These are phyloP conservation scores for Drosophila nigromelanica DNA, from an alignment of 1,140 invertebrate species.

Conservation along the genomic window DNA sequence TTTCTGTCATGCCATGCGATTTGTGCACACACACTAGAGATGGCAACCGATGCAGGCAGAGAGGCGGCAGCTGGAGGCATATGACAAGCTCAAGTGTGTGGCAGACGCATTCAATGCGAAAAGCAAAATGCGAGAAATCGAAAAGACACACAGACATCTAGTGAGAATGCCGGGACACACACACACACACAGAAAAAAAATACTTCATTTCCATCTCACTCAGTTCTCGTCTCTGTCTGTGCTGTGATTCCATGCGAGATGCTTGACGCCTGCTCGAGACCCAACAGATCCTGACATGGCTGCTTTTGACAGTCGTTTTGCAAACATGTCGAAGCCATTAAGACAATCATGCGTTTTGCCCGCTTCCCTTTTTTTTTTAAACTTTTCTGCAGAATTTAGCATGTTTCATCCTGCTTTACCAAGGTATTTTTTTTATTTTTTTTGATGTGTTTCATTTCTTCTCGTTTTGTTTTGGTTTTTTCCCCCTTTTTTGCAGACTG, in stretches of 20 bases:
- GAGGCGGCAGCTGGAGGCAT: constrained; percentile 31
- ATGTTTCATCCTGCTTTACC: constrained; percentile 17
- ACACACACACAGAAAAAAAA: constrained; percentile 18
- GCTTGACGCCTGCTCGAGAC: constrained; percentile 21
- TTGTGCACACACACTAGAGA: constrained; percentile 41
- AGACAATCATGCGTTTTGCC: constrained; percentile 76
- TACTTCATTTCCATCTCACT: constrained; percentile 18
- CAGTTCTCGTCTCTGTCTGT: background rate
- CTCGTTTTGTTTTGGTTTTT: constrained; percentile 26
- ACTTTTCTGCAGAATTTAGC: constrained; percentile 14
- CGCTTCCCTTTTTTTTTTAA: constrained; percentile 10
- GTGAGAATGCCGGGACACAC: too few species aligned
- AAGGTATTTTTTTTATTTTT: constrained; percentile 23
- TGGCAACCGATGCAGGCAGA: constrained; percentile 13
- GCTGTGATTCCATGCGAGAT: constrained; percentile 36
- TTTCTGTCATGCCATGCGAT: constrained; percentile 68
- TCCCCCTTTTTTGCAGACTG: constrained; percentile 41
- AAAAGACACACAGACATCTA: constrained; percentile 56
- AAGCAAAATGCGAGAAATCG: constrained; percentile 66
- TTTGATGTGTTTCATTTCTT: constrained; percentile 16
- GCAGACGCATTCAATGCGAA: constrained; percentile 35
- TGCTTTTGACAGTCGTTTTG: constrained; percentile 82
- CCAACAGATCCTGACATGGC: constrained; percentile 50
- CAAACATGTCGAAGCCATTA: constrained; percentile 82
- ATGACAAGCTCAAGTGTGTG: constrained; percentile 66